Evolutionary conservation across 2,113 vertebrate genomes (phyloP).

Genomic region (Cyanoramphus novaezelandiae): DNA sequence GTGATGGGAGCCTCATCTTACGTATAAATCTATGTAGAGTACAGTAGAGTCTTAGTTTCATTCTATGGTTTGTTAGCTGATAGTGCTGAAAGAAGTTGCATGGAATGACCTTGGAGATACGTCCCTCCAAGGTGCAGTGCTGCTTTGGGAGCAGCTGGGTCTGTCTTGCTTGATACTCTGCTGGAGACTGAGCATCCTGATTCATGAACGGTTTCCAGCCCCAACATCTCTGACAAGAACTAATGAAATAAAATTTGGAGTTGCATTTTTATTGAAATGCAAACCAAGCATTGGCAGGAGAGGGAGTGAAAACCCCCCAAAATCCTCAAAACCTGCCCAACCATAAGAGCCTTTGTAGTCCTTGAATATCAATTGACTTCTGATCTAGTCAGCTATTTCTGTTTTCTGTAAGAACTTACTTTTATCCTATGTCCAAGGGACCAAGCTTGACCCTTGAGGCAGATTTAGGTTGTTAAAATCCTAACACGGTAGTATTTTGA

Average conservation of each 20-base stretch:
- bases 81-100: not conserved
- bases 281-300: not conserved
- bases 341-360: not conserved
- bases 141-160: not conserved
- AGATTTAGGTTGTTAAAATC: not conserved
- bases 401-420: not conserved
- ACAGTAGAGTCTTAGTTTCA: not conserved
- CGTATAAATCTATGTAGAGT: not conserved
- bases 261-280: not conserved
- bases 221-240: not conserved
- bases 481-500: not conserved
- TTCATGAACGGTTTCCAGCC: not conserved
- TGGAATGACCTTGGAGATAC: not conserved
- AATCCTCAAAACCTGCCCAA: not conserved
- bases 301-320: accelerated
- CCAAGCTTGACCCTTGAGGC: not conserved
- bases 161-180: not conserved
- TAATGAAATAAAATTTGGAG: not conserved
- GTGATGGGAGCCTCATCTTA: not conserved
- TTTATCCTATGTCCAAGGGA: not conserved
- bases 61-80: not conserved
- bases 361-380: not conserved
- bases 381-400: not conserved
- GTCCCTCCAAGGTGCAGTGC: not conserved
- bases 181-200: not conserved